Base-by-base conservation (phyloP, 2,113 vertebrate species). In the Otolemur garnettii region DNA sequence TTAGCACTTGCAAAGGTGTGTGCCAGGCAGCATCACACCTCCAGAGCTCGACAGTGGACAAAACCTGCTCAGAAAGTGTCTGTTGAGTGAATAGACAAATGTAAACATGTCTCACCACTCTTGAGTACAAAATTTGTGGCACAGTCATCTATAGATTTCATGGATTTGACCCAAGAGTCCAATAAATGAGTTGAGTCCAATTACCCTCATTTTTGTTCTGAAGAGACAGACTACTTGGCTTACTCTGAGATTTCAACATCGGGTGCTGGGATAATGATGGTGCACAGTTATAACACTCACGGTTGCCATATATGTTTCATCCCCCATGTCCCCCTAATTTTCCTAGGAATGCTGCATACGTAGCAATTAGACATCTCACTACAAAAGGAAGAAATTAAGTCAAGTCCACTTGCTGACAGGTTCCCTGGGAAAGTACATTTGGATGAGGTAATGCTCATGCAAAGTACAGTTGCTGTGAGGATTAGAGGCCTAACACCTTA, bases 361-460 rank as follows among this genome's bases (percentile, higher is more conserved):
- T 96, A 93, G 45, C 35, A 75, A 60, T 94, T 79, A 92, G 38
- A 35, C 60, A 88, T 96, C 78, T 91, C 75, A 22, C 78, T 82
- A 86, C 96, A 93, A 95, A 95, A 97, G 81, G 81, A 80, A 94
- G 88, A 92, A 96, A 88, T 93, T 82, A 97, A 95, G 78, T 97
- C 66, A 93, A 93, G 68, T 82, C 22, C 15, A 84, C 57, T 92
- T 88, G 95, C 91, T 96, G 96, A 98, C 94, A 97, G 84, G 78
- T 89, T 87, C 94, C 86, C 68, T 85, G 96, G 78, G 90, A 96
- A 90, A 64, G 94, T 89, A 95, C 53, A 95, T 96, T 88, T 80
- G 53, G 53, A 97, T 97, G 95, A 97, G 79, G 92, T 97, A 95
- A 97, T 96, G 79, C 19, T 96, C 82, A 18, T 50, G 15, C 26